Evolutionary conservation across 2,888 invertebrate species (phyloP), one percentile per base, ranked within the genome.

Genomic region (Diogma glabrata): DNA sequence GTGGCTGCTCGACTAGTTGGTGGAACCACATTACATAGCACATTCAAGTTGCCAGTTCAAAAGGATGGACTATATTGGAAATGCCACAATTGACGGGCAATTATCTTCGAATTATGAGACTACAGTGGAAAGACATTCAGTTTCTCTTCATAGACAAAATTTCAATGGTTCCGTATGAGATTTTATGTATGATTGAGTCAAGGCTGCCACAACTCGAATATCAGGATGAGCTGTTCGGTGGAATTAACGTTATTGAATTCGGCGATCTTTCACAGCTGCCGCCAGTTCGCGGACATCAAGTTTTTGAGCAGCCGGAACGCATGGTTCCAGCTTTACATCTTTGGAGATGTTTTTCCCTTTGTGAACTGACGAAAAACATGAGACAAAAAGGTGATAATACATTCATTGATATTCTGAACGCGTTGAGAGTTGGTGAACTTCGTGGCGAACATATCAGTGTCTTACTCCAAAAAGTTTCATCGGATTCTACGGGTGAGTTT

Each of bases 1-100:
- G 63, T 63, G 28, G 63, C 63, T 53, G 62, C 63, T 7, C 49
- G 58, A 10, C 55, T 61, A 36, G 53, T 61, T 2, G 50, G 49
- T 51, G 54, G 46, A 5, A 10, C 33, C 5, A 54, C 54, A 30
- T 8, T 54, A n/a, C 54, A 52, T 28, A 30, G 20, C 7, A 10
- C 38, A 19, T 30, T 56, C 2, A 53, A 52, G 30, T 28, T 56
- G 10, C 53, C 53, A 17, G 52, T 56, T 17, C 53, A 55, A 47
- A 53, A 53, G 46, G 52, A 33, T 12, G 33, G 33, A 33, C 6
- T n/a, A n/a, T n/a, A n/a, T n/a, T n/a, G n/a, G n/a, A n/a, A n/a
- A n/a, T 36, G 36, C 30, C 45, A 26, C 50, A 40, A 19, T 49
- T 55, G 16, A 55, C 52, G 46, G 55, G 57, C 10, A 52, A 52